Percentiles rank a stretch among this genome's conserved stretches.
phyloP scores from a whole-genome alignment of 2,888 invertebrate species.

The Drosophila putrida region DNA sequence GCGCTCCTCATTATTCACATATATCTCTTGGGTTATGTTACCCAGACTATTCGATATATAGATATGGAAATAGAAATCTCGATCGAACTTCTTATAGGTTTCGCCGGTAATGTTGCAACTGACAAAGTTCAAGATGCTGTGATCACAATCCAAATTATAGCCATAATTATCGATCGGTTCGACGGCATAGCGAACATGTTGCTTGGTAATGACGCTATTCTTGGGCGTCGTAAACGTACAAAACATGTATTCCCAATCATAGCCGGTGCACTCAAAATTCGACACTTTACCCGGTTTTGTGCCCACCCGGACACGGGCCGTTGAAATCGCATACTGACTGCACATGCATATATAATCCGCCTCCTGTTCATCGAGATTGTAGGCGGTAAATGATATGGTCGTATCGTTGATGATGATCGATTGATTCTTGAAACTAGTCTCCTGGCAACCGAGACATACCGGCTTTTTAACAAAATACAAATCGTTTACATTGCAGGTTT shows the following conservation, averaged over 20 bases:
- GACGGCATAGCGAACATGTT: slow-evolving; percentile 82
- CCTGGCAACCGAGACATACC: not conserved
- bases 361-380: slow-evolving; percentile 70
- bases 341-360: slow-evolving; percentile 78
- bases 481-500: slow-evolving; percentile 61
- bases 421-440: not conserved
- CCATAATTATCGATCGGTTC: slow-evolving; percentile 52
- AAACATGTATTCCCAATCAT: slow-evolving; percentile 90
- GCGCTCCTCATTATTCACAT: slow-evolving; percentile 67
- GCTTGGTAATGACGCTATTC: slow-evolving; percentile 87
- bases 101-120: slow-evolving; percentile 78
- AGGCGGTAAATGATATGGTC: slow-evolving; percentile 70
- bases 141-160: slow-evolving; percentile 52
- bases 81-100: slow-evolving; percentile 86
- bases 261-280: slow-evolving; percentile 91
- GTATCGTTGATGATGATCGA: slow-evolving; percentile 66
- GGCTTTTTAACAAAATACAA: not conserved
- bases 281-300: slow-evolving; percentile 88
- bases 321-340: slow-evolving; percentile 67
- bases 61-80: slow-evolving; percentile 87
- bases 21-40: slow-evolving; percentile 77
- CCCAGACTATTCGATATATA: slow-evolving; percentile 89
- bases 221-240: slow-evolving; percentile 90
- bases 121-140: slow-evolving; percentile 74
- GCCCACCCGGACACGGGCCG: slow-evolving; percentile 82